Conservation (phyloP, 2,797 vertebrate species). For the Paramormyrops hopkinsi region DNA sequence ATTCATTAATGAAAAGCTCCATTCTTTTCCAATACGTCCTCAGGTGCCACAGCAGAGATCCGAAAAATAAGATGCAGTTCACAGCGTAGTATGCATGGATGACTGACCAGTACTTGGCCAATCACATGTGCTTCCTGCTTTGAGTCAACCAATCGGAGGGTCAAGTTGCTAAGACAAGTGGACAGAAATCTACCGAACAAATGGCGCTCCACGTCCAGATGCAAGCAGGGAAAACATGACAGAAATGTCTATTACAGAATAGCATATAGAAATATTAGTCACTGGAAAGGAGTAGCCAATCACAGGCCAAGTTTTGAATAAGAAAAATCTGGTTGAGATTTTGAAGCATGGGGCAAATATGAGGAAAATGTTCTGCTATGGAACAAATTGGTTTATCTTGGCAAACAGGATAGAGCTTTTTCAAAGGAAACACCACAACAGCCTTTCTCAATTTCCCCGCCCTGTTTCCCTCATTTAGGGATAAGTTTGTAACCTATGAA, state of each 20-base stretch:
- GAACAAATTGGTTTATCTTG: neutral
- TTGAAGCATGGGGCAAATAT: neutral
- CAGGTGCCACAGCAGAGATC: neutral
- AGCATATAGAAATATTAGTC: neutral
- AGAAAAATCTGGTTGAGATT: neutral
- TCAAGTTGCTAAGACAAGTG: neutral
- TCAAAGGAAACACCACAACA: neutral
- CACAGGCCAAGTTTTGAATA: neutral
- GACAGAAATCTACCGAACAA: slow-evolving; percentile 7
- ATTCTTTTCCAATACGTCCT: neutral
- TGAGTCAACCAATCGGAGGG: neutral
- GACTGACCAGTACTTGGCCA: neutral
- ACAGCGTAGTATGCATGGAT: neutral
- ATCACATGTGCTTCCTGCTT: neutral
- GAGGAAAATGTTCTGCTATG: neutral
- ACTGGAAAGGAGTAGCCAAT: neutral
- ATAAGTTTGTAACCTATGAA: neutral
- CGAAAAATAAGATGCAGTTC: neutral
- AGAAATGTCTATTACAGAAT: neutral
- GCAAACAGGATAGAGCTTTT: neutral
- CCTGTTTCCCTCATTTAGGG: neutral
- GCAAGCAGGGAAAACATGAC: neutral
- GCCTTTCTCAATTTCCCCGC: neutral
- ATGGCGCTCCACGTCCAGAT: neutral
- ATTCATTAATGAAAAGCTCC: neutral